Conservation (phyloP, 2,888 invertebrate genomes). For the Drosophila hamatofila region DNA sequence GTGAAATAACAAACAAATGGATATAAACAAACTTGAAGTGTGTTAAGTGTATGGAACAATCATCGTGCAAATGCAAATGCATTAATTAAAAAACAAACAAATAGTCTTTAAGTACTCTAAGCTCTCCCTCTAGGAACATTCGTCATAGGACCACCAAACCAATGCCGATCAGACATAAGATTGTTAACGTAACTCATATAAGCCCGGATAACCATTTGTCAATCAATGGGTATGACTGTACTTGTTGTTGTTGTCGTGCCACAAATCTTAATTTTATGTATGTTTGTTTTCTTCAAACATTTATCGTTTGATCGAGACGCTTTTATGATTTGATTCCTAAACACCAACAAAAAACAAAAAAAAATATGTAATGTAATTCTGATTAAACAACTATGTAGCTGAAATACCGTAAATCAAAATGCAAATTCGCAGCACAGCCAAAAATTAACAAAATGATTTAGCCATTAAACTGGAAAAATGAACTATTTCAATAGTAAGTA, state of each 20-base stretch:
- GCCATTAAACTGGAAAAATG: constrained; percentile 78
- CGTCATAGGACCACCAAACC: constrained; percentile 59
- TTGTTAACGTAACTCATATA: constrained; percentile 57
- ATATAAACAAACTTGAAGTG: constrained; percentile 43
- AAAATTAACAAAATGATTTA: constrained; percentile 74
- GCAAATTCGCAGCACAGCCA: constrained; percentile 64
- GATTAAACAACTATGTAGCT: constrained; percentile 60
- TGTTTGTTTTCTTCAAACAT: constrained; percentile 41
- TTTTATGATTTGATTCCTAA: constrained; percentile 42
- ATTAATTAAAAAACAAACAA: background rate
- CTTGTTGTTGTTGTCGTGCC: constrained; percentile 66
- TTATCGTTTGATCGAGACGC: constrained; percentile 42
- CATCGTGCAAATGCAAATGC: constrained; percentile 8
- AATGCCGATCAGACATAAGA: constrained; percentile 59
- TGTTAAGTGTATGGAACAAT: constrained; percentile 41
- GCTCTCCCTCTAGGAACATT: constrained; percentile 53
- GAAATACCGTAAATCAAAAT: constrained; percentile 62
- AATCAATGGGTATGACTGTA: constrained; percentile 63
- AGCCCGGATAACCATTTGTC: constrained; percentile 57
- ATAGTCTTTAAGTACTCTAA: constrained; percentile 42
- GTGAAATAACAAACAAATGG: constrained; percentile 37
- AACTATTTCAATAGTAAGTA: constrained; percentile 79
- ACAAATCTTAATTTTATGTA: constrained; percentile 41
- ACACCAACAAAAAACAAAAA: constrained; percentile 9
- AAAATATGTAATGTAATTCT: constrained; percentile 47